Conservation (phyloP, 2,888 invertebrate genomes). For the Alloplasta piceator region DNA sequence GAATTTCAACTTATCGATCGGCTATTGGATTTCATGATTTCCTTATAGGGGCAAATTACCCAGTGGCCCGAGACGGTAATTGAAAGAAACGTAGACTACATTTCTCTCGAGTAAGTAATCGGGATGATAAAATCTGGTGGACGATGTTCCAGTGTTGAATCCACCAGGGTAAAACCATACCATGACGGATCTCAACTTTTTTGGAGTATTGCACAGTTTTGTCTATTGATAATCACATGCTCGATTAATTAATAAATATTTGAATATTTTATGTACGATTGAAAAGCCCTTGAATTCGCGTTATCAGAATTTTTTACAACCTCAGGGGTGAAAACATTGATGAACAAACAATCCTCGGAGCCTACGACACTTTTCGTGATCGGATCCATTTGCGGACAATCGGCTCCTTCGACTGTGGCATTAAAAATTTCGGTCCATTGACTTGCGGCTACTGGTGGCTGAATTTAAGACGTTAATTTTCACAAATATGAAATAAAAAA, state of each 20-base stretch:
- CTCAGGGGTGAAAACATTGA: conserved; percentile 72
- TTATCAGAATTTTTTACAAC: conserved; percentile 65
- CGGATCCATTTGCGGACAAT: conserved; percentile 66
- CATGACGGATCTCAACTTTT: conserved; percentile 62
- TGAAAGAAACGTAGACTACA: conserved; percentile 70
- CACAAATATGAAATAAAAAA: background rate
- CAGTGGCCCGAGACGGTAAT: conserved; percentile 70
- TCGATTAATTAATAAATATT: too few species aligned
- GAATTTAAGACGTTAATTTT: background rate
- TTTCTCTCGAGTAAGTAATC: conserved; percentile 71
- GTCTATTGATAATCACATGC: too few species aligned
- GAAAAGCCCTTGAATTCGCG: too few species aligned
- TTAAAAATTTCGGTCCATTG: conserved; percentile 67
- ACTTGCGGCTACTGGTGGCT: conserved; percentile 59
- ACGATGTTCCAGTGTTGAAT: conserved; percentile 61
- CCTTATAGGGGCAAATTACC: conserved; percentile 59
- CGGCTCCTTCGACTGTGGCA: conserved; percentile 59
- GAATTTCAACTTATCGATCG: conserved; percentile 3
- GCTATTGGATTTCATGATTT: background rate
- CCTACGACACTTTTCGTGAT: conserved; percentile 64
- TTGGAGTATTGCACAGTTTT: background rate
- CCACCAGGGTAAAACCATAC: conserved; percentile 73
- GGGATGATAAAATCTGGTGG: conserved; percentile 66
- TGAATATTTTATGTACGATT: too few species aligned
- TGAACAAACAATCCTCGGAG: conserved; percentile 72